Conservation (phyloP, 2,888 invertebrate genomes). For the Sesia bembeciformis region DNA sequence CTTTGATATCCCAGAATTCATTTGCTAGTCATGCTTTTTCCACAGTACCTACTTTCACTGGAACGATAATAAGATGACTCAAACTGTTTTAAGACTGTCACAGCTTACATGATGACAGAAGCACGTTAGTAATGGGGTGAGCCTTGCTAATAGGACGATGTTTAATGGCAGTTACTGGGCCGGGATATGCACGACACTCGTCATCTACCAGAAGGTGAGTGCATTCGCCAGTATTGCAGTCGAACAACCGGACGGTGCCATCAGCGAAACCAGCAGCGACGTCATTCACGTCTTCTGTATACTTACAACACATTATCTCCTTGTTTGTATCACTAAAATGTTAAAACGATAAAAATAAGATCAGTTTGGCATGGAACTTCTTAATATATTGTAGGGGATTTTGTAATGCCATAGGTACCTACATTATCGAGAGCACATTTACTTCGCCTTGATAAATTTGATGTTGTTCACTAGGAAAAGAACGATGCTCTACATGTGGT, state of each 20-base stretch:
- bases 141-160: constrained; percentile 75
- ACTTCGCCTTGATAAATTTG: constrained; percentile 56
- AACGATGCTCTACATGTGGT: constrained; percentile 41
- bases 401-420: constrained; percentile 13
- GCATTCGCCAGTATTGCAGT: constrained; percentile 60
- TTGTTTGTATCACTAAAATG: constrained; percentile 62
- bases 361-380: no score
- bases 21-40: no score
- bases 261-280: constrained; percentile 77
- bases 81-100: background rate
- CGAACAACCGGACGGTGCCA: constrained; percentile 73
- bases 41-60: background rate
- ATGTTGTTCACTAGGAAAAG: constrained; percentile 37
- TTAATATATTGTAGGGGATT: no score
- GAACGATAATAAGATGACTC: background rate
- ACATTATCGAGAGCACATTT: constrained; percentile 58
- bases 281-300: constrained; percentile 74
- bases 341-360: no score
- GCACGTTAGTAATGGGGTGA: constrained; percentile 73
- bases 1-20: no score
- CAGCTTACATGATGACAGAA: constrained; percentile 74
- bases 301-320: constrained; percentile 74
- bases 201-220: constrained; percentile 66
- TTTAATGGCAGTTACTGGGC: constrained; percentile 76
- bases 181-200: constrained; percentile 67